Base-by-base conservation (phyloP, 2,888 invertebrate species). In the Cheiracanthium punctorium region DNA sequence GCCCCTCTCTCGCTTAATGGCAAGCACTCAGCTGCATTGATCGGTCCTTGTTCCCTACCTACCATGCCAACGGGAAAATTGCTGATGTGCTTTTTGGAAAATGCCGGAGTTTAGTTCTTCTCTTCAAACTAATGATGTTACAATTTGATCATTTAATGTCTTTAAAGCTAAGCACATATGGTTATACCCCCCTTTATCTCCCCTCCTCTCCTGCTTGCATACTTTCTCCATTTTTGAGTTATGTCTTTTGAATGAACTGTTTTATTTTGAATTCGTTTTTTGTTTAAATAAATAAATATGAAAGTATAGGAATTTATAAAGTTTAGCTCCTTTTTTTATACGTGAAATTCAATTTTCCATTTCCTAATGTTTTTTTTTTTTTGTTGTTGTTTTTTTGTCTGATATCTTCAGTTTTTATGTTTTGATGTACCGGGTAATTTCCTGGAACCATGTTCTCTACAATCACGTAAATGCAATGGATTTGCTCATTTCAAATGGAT, bases 81-180 rank as follows among this genome's bases (percentile, higher is more conserved):
- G 75, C 85, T 58, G 79, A 86, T 76, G 80, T 80, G 69, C 80
- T 80, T 69, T 74, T 82, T 80, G 75, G 75, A 67, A 43, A 70
- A 58, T 74, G 52, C 43, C 48, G 71, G 64, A 76, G 71, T 43
- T 67, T 41, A 30, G 76, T 76, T 67, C 81, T 52, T 74, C 41
- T 64, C 41, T 52, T 52, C 74, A 30, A 85, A 85, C 85, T 77
- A 85, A 85, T 80, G 85, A 85, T 75, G 85, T 71, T 80, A 75
- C 80, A 80, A 80, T 76, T 85, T 85, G 85, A 85, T 85, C 85
- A 71, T 85, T 85, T 80, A 85, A 76, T 80, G 85, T 80, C 85
- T 80, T 67, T 82, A 70, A 77, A 77, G 82, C 82, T 77, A 77
- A 76, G 71, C 64, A 65, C 32, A 74, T 67, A 32, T 48, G 29